Base-by-base conservation (phyloP, 2,888 invertebrate genomes). In the Thelaira solivaga region DNA sequence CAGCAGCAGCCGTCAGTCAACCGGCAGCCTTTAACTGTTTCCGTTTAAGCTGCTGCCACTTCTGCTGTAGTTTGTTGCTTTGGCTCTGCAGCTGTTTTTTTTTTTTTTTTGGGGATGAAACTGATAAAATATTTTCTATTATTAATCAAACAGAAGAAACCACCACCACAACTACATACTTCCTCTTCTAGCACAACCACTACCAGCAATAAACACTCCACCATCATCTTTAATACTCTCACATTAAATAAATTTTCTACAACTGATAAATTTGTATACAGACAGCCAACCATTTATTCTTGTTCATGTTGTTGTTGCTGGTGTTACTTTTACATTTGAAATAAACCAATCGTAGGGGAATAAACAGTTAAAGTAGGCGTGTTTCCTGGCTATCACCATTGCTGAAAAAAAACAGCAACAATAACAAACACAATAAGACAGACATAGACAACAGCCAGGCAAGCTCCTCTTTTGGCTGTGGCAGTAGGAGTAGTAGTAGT, bases 1-100 rank as follows among this genome's bases (percentile, higher is more conserved):
- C 84, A 80, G 81, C 84, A 82, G 85, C 85, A 85, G 84, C 85
- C 83, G 85, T 84, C 85, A 85, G 85, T 84, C 85, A 85, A 86
- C 84, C 88, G 83, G 85, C 88, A 88, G 88, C 84, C 82, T 78
- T 78, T 83, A 86, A 88, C 87, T 84, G 88, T 81, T 82, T 82
- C 81, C 82, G 81, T 80, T 80, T 80, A 80, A 68, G 80, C 81
- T 82, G 82, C 81, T 78, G 81, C 72, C 61, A 71, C 77, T 69
- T 73, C 80, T 64, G 59, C 74, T 65, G 51, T 53, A 45, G 57
- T 36, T 62, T 31, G 43, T 55, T 43, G 55, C 34, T 55, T 11
- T 36, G 20, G 11, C 16, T 29, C 22, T 55, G 78, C 69, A 59
- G 51, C 65, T 64, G 62, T 53, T 43, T 34, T 55, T 8, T 45